A percentile compares a stretch with the other conserved stretches of the same genome.
phyloP scores from a whole-genome alignment of 1,140 invertebrate genomes.

The Drosophila virilis region DNA sequence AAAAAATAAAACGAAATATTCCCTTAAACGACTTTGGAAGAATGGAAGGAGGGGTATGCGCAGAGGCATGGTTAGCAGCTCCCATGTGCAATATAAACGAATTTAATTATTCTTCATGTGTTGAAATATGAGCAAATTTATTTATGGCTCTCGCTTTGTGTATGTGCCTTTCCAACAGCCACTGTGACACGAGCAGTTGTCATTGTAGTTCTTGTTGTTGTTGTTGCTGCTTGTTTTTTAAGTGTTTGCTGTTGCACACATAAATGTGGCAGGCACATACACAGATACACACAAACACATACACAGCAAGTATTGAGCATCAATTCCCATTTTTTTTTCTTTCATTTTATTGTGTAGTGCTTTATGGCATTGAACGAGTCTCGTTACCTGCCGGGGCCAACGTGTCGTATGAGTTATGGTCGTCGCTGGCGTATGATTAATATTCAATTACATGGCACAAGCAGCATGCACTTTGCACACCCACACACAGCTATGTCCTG shows the following conservation, averaged over 20 bases:
- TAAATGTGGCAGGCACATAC: conserved; percentile 43
- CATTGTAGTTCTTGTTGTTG: conserved; percentile 48
- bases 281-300: conserved; percentile 4
- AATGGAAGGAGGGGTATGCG: conserved; percentile 6
- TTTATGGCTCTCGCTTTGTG: conserved; percentile 59
- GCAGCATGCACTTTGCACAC: conserved; percentile 55
- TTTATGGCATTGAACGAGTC: conserved; percentile 55
- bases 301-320: conserved; percentile 27
- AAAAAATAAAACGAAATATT: neutral
- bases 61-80: conserved; percentile 50
- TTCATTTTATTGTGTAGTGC: conserved; percentile 34
- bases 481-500: neutral
- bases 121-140: conserved; percentile 80
- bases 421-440: conserved; percentile 74
- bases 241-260: conserved; percentile 60
- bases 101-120: conserved; percentile 83
- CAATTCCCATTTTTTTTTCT: conserved; percentile 36
- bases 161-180: conserved; percentile 44
- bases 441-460: conserved; percentile 74
- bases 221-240: conserved; percentile 41
- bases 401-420: conserved; percentile 66
- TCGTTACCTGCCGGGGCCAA: conserved; percentile 64
- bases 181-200: conserved; percentile 37
- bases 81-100: conserved; percentile 76
- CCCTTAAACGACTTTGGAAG: neutral